Evolutionary conservation across 2,888 invertebrate genomes (phyloP).

Genomic region (Tetramorium bicarinatum): DNA sequence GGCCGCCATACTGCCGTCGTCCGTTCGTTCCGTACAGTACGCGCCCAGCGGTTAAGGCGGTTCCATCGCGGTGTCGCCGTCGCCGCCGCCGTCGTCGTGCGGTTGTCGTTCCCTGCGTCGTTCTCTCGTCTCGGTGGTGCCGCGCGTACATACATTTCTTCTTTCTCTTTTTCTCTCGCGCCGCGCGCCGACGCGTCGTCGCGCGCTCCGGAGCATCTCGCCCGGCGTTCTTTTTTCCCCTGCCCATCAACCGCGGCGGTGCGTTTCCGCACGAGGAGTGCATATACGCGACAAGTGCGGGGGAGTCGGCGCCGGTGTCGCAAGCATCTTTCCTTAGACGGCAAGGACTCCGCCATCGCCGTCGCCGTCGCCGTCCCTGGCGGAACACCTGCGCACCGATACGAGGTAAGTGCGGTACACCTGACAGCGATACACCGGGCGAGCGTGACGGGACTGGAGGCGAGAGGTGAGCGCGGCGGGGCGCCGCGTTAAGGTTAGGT

Average conservation of each 20-base stretch:
- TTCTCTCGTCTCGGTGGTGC: constrained; percentile 6
- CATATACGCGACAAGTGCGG: constrained; percentile 21
- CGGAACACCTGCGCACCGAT: constrained; percentile 40
- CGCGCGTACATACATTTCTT: neutral
- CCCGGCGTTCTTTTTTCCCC: neutral
- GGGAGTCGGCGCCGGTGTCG: constrained; percentile 3
- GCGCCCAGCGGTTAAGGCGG: constrained; percentile 76
- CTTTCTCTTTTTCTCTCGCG: neutral
- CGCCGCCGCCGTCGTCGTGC: constrained; percentile 33
- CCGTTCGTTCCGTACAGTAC: constrained; percentile 79
- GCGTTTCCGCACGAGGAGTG: constrained; percentile 28
- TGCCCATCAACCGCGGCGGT: neutral
- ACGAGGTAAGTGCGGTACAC: constrained; percentile 51
- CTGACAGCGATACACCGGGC: constrained; percentile 16
- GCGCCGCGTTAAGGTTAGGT: constrained; percentile 40
- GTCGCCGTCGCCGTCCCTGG: constrained; percentile 7
- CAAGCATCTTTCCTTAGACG: neutral
- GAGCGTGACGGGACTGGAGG: neutral
- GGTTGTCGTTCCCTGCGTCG: constrained; percentile 50
- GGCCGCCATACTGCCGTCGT: constrained; percentile 80
- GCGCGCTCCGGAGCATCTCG: constrained; percentile 41
- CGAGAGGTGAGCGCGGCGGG: neutral
- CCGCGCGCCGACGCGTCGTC: constrained; percentile 37
- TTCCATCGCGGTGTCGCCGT: constrained; percentile 72
- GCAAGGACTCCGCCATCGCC: neutral